A percentile compares a stretch with the other conserved stretches of the same genome.
Conservation (phyloP, 1,140 invertebrate species). For the Diorhabda elongata region DNA sequence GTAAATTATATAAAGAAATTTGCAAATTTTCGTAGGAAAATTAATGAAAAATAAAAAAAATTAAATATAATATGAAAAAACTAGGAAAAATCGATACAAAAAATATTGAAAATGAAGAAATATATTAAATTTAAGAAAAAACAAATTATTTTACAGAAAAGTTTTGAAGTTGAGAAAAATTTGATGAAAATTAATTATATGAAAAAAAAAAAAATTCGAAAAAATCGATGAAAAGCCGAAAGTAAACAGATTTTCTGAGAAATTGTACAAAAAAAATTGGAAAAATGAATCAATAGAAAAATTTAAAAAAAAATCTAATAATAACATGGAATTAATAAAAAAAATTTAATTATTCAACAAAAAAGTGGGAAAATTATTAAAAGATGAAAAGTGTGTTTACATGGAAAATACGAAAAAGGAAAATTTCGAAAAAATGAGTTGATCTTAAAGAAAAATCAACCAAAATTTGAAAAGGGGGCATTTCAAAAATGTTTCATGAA, state of each 20-base stretch:
- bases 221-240: background rate
- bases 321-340: background rate
- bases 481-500: too few relatives aligned
- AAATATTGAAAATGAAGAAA: background rate
- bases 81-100: too few relatives aligned
- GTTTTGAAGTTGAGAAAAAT: background rate
- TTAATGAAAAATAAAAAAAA: background rate
- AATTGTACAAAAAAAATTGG: background rate
- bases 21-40: background rate
- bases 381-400: too few relatives aligned
- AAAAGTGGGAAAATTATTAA: too few relatives aligned
- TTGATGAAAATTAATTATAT: background rate
- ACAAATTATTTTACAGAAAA: background rate
- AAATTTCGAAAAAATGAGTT: too few relatives aligned
- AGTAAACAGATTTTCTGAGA: background rate
- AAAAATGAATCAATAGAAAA: background rate
- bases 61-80: background rate
- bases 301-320: background rate
- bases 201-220: background rate
- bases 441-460: too few relatives aligned
- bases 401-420: too few relatives aligned
- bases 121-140: background rate
- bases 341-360: too few relatives aligned
- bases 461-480: too few relatives aligned
- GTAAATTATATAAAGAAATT: background rate